Conservation (phyloP, 1,140 invertebrate genomes). For the Aplysia californica region DNA sequence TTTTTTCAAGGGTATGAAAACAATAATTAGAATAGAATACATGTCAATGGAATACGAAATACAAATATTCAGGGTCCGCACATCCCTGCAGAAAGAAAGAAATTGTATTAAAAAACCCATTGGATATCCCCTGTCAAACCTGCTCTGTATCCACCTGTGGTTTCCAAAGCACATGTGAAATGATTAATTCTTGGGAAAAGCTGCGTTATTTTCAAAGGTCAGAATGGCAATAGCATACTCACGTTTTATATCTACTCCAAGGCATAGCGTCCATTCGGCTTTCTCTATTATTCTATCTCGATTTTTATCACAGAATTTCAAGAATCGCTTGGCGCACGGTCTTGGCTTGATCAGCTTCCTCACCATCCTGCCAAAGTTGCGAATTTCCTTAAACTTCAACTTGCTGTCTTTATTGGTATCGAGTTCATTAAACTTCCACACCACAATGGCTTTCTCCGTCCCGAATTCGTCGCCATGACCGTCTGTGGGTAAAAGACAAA, state of each 20-base stretch:
- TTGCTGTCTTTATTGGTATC: slow-evolving; percentile 81
- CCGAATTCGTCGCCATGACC: slow-evolving; percentile 23
- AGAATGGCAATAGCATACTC: no score
- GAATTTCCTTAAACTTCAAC: slow-evolving; percentile 83
- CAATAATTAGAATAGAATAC: no score
- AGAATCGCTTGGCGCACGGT: slow-evolving; percentile 88
- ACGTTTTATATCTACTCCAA: slow-evolving; percentile 74
- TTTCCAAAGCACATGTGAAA: no score
- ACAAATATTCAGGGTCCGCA: no score
- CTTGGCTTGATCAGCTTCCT: slow-evolving; percentile 88
- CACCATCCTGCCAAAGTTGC: slow-evolving; percentile 81
- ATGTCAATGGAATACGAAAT: no score
- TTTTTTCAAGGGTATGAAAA: no score
- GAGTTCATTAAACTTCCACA: slow-evolving; percentile 89
- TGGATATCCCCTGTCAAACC: no score
- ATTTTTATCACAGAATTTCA: slow-evolving; percentile 85
- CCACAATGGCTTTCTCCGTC: slow-evolving; percentile 67
- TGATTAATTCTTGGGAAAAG: no score
- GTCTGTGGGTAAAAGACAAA: background rate
- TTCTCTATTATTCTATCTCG: slow-evolving; percentile 80
- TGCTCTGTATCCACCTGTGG: no score
- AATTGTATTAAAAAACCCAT: no score
- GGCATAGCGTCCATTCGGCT: slow-evolving; percentile 84
- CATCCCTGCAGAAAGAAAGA: no score
- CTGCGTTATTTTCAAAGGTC: no score